Evolutionary conservation across 2,797 vertebrate species (phyloP), one percentile per base, ranked within the genome.

Genomic region (Mus spretus): DNA sequence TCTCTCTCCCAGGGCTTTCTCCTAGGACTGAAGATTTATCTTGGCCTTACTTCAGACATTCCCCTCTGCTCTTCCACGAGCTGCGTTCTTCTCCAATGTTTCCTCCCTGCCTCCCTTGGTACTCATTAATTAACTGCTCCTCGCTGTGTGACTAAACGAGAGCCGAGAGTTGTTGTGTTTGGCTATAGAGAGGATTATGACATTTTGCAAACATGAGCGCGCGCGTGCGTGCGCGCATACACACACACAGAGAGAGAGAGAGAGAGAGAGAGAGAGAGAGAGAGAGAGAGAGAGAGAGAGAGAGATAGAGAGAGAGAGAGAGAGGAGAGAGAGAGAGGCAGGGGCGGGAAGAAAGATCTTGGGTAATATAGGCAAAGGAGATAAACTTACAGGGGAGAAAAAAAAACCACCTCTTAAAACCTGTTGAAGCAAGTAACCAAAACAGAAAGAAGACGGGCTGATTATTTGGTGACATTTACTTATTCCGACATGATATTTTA

Each of bases 401-500:
- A 55, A 70, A n/a, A 6, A 11, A 1, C 40, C 19, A 22, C 63
- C 77, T 86, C 93, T 1, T 79, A 22, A 77, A 96, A 96, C 93
- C 90, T 80, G 74, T 79, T 96, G 98, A 85, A 97, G 75, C 57
- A 67, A 34, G 40, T 34, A n/a, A 53, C 90, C 44, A 80, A 0
- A 20, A 93, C 88, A 82, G 50, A 78, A 93, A 96, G 44, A 59
- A 34, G 47, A 3, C 15, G 70, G 89, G 75, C 67, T 94, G 95
- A 89, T 95, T 82, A 20, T 91, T 92, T 78, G 57, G 70, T 94
- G 88, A 91, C 92, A 93, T 88, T 97, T 96, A 44, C 83, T 95
- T 72, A 63, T 82, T 90, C 53, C 9, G 50, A 97, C 89, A 92
- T 91, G 96, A 93, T 97, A 97, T 98, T 97, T 98, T 92, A 93